Conservation (phyloP, 1,140 invertebrate species). For the Monomorium pharaonis region DNA sequence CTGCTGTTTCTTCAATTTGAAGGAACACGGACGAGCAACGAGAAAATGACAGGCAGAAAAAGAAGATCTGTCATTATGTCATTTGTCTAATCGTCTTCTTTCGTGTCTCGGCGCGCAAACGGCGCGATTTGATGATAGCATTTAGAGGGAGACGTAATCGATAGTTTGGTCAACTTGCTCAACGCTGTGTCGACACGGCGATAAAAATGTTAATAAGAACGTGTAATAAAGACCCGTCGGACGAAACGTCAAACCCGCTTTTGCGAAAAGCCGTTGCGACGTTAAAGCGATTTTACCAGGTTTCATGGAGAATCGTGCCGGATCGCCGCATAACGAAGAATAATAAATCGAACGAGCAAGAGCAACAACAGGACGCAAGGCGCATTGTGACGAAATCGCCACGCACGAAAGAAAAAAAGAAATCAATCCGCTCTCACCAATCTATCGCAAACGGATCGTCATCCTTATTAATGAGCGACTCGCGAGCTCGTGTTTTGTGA, state of each 20-base stretch:
- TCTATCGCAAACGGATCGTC: conserved; percentile 55
- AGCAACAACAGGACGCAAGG: neutral
- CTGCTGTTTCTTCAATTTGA: conserved; percentile 22
- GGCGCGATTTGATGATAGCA: conserved; percentile 56
- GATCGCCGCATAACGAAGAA: conserved; percentile 30
- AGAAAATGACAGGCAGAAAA: conserved; percentile 14
- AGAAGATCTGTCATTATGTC: conserved; percentile 60
- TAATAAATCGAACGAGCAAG: conserved; percentile 53
- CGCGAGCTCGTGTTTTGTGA: neutral
- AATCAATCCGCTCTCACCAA: conserved; percentile 52
- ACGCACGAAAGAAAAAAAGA: conserved; percentile 38
- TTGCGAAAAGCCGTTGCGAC: neutral
- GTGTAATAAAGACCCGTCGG: neutral
- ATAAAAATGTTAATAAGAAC: conserved; percentile 63
- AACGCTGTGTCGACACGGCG: conserved; percentile 38
- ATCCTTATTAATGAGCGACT: conserved; percentile 8
- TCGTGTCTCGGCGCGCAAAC: conserved; percentile 51
- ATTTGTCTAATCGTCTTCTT: conserved; percentile 56
- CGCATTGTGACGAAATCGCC: conserved; percentile 60
- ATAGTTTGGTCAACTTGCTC: conserved; percentile 60
- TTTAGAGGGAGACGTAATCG: conserved; percentile 54
- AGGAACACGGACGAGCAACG: neutral
- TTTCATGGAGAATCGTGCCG: neutral
- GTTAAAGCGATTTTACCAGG: neutral
- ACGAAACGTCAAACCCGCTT: neutral